Base-by-base conservation (phyloP, 2,888 invertebrate species). In the Halocaridina rubra region DNA sequence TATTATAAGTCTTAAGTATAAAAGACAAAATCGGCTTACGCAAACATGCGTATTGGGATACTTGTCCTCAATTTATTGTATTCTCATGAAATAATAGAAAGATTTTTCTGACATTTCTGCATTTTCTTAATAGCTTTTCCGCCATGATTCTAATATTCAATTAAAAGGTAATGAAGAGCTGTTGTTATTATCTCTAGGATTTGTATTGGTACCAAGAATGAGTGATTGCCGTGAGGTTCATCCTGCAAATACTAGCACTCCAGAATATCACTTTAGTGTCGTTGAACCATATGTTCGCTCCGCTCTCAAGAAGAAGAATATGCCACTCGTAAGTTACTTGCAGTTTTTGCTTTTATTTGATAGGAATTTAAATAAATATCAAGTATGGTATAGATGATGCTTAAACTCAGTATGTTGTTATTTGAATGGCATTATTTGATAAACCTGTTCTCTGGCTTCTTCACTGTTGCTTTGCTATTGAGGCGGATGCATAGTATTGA, bases 181-280 rank as follows among this genome's bases (percentile, higher is more conserved):
- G n/a, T 2, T 29, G 8, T 29, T 19, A 53, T 71, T 30, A 19
- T 2, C 57, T 32, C 24, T 71, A 82, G 77, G 77, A 16, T 82
- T 77, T 33, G 33, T 27, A n/a, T 22, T 71, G 57, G 71, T 82
- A 22, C 57, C 82, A 61, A 29, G 7, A 46, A 57, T 82, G 59
- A 77, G 29, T 82, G 82, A 82, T 59, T 82, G 82, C 57, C 76
- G 82, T 22, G 22, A 69, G 4, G 39, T 82, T 24, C 82, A 82
- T 53, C 82, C 82, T 27, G 82, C 82, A 3, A n/a, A n/a, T n/a
- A 75, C 24, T 10, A 77, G 39, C 27, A 71, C 22, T 27, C 57
- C 72, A 33, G 82, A 71, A 27, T 77, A 71, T n/a, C n/a, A 71
- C 19, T 82, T 82, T 57, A 19, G 69, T 27, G 13, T 59, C 29